These are phyloP conservation scores for Meandrusa payeni DNA, from an alignment of 2,888 invertebrate species.

Conservation along the genomic window DNA sequence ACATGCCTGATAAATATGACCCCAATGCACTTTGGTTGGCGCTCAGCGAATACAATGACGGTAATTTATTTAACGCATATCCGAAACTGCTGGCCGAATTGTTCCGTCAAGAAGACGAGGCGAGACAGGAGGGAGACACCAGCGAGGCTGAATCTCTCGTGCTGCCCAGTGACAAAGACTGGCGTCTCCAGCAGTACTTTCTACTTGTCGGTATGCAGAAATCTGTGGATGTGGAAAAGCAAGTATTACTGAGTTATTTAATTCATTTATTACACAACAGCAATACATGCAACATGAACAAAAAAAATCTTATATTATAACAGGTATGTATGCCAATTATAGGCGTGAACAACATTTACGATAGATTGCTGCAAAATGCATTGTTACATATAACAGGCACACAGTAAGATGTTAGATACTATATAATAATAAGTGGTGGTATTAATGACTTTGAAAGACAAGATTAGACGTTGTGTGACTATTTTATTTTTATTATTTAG, in stretches of 20 bases:
- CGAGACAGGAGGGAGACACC: constrained; percentile 61
- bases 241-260: constrained; percentile 29
- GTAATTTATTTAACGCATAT: constrained; percentile 84
- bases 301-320: no score
- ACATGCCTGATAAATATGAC: constrained; percentile 59
- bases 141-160: constrained; percentile 79
- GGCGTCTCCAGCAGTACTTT: constrained; percentile 85
- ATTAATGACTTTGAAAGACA: no score
- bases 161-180: constrained; percentile 85
- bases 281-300: not conserved
- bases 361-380: no score
- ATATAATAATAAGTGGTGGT: no score
- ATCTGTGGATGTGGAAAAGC: constrained; percentile 49
- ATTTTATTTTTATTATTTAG: no score
- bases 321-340: no score
- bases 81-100: constrained; percentile 83
- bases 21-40: constrained; percentile 76
- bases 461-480: no score
- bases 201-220: constrained; percentile 84
- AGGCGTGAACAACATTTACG: no score
- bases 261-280: no score
- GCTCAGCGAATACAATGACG: constrained; percentile 76
- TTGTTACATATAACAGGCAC: no score
- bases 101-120: constrained; percentile 72
- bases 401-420: no score